Evolutionary conservation across 2,113 vertebrate species (phyloP), one percentile per base, ranked within the genome.

Genomic region (Psophia crepitans): DNA sequence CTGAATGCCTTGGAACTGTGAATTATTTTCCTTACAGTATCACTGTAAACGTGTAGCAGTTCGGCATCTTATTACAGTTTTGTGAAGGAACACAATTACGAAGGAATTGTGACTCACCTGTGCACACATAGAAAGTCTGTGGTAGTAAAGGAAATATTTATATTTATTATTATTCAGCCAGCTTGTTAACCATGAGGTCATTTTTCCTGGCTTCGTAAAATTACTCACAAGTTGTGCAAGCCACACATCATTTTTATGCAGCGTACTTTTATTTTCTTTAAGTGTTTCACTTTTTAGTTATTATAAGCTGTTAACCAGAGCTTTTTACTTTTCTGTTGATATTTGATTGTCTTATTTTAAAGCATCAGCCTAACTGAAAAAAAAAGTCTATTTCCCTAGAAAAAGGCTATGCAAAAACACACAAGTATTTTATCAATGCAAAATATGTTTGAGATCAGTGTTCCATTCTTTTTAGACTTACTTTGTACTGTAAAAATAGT

Each of bases 201-300:
- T 82, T 93, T 96, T 92, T 92, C 80, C 77, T 92, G 77, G 68
- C 53, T 93, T 93, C 71, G 26, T 75, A 63, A 87, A 89, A 89
- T 89, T 84, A 87, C 46, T 93, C 73, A 89, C 19, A 88, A 69
- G 33, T 90, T 96, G 63, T 79, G 28, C 79, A 93, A 86, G 22
- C 61, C 65, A 75, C 58, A 63, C 5, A 2, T 81, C 23, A 77
- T 90, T 94, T 73, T 75, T 89, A 71, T 26, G 44, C 39, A 69
- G 28, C 48, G 39, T 71, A 44, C 16, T 71, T 88, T 46, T 49
- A 15, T 85, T 54, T 84, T 35, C 18, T 51, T 71, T 57, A 79
- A 85, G 37, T 65, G 24, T 89, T 96, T 92, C 57, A 93, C 27
- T 65, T 48, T 89, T 70, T 86, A 78, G 69, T 78, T 92, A 64